These are phyloP conservation scores for Willisornis vidua DNA, from an alignment of 2,113 vertebrate genomes.

Conservation along the genomic window DNA sequence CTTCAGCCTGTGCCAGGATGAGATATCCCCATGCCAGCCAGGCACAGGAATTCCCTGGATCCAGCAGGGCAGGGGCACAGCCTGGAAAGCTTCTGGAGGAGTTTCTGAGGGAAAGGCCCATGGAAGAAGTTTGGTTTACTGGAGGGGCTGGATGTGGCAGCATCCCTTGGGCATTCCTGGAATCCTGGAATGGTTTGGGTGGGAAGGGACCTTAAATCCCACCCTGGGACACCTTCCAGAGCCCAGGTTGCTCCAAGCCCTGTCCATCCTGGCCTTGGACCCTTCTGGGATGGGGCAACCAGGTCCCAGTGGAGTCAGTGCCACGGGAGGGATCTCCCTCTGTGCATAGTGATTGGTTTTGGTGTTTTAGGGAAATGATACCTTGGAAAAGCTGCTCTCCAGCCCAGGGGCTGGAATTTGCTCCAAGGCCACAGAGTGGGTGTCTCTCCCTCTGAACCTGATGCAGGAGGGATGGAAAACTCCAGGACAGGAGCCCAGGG, in stretches of 20 bases:
- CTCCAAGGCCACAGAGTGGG: neutral
- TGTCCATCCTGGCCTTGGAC: neutral
- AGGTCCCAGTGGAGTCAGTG: neutral
- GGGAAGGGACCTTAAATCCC: neutral
- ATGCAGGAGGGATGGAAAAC: neutral
- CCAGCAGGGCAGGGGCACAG: neutral
- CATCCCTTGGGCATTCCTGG: neutral
- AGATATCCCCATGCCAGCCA: accelerated
- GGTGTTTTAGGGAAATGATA: neutral
- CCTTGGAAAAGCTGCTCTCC: neutral
- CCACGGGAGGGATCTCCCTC: neutral
- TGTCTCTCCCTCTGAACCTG: no score
- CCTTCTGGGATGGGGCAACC: neutral
- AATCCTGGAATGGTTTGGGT: neutral
- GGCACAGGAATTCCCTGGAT: neutral
- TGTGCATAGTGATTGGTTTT: neutral
- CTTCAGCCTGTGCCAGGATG: neutral
- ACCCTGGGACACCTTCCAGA: neutral
- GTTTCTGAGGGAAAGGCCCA: neutral
- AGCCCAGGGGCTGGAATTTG: neutral
- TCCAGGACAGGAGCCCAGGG: neutral
- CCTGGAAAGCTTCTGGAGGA: neutral
- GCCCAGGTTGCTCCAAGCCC: neutral
- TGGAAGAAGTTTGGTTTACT: neutral
- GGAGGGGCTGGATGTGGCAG: neutral